Base-by-base conservation (phyloP, 1,140 invertebrate species). In the Thrips palmi region DNA sequence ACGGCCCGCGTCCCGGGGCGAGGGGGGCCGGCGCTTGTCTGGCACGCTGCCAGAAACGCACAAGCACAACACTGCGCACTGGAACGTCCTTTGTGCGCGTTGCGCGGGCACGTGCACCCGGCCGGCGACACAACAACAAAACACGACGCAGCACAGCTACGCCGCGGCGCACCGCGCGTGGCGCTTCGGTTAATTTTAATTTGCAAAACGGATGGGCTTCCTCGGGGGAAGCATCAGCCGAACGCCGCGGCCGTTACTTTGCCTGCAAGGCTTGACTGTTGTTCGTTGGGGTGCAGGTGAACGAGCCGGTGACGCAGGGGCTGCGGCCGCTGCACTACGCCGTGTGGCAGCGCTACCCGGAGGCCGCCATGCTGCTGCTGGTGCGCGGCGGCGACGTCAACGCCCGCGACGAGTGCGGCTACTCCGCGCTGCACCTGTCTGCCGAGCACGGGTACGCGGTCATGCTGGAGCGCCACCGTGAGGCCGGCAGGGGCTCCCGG, bases 321-420 rank as follows among this genome's bases (percentile, higher is more conserved):
- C 59, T 92, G 19, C 68, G 76, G 32, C 85, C 87, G 0, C 57
- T 93, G n/a, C 87, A 92, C 55, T 93, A 92, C 55, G 86, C 86
- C 0, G 80, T 86, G 31, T 91, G 84, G 73, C 78, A 85, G 50
- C 60, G 71, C 10, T 77, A 91, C 55, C 62, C 71, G 22, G 83
- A 86, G 49, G 84, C 83, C 0, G 77, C 80, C 0, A 68, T 76
- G 28, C 57, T 84, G 24, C 58, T 85, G 22, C 59, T 85, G 21
- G 77, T 82, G 1, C 55, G 79, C 25, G 81, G 79, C 8, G 76
- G 77, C 45, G 78, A 85, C 52, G 77, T 89, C 12, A 75, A 91
- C 58, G 77, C 78, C 0, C 70, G 70, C 7, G 86, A 92, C 51
- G 84, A 89, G 48, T 84, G 85, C 45, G 87, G 86, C 0, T 91